Conservation (phyloP, 2,797 vertebrate species). For the Pangasius krempfi region DNA sequence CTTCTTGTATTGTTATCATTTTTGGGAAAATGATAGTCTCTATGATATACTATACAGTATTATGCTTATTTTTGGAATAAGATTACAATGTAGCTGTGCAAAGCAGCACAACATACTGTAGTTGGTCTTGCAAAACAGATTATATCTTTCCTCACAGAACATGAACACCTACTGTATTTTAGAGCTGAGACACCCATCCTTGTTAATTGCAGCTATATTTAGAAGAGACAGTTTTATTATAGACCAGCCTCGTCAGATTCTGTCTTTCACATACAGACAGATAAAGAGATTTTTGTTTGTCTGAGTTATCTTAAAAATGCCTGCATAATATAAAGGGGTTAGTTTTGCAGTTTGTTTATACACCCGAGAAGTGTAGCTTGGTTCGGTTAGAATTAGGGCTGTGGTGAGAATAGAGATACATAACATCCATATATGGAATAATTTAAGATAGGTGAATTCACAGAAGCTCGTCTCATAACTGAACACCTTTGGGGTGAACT, state of each 20-base stretch:
- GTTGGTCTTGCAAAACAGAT: background rate
- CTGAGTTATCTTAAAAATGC: background rate
- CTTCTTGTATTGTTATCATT: too few relatives aligned
- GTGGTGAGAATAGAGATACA: too few relatives aligned
- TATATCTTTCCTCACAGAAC: background rate
- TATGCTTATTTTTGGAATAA: background rate
- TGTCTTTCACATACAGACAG: background rate
- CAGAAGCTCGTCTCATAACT: too few relatives aligned
- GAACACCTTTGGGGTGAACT: background rate
- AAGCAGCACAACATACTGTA: background rate
- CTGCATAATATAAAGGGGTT: background rate
- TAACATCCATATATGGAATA: too few relatives aligned
- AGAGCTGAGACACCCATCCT: background rate
- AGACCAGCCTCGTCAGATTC: background rate
- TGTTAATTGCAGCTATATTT: constrained; percentile 3
- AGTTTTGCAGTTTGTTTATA: too few relatives aligned
- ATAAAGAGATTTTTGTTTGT: background rate
- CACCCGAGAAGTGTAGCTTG: too few relatives aligned
- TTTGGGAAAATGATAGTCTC: too few relatives aligned
- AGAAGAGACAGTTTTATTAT: background rate
- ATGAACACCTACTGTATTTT: background rate
- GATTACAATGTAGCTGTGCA: background rate
- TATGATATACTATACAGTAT: background rate
- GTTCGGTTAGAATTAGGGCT: too few relatives aligned
- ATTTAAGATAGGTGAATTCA: too few relatives aligned